A percentile compares a stretch with the other conserved stretches of the same genome.
phyloP scores from a whole-genome alignment of 37 sponge, comb jelly and placozoan species.

The Chondrilla cf. caribensis region DNA sequence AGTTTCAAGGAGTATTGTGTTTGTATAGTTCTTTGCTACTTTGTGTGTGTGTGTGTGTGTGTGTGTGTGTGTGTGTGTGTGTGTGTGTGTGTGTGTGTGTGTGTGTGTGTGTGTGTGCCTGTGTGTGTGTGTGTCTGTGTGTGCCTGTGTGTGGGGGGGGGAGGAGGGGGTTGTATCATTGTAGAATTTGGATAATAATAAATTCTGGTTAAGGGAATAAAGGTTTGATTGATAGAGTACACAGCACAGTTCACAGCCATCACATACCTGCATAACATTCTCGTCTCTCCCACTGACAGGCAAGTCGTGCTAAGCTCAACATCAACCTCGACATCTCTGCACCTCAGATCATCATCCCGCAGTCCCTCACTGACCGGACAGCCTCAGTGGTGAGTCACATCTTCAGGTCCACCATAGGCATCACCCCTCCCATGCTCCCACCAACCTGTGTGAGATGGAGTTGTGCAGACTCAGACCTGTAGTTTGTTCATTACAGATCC shows the following conservation, averaged over 20 bases:
- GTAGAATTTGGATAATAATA: too few relatives aligned
- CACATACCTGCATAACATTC: too few relatives aligned
- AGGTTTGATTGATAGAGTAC: too few relatives aligned
- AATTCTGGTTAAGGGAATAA: too few relatives aligned
- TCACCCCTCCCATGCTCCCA: too few relatives aligned
- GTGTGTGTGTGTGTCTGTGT: neutral
- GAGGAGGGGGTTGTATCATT: too few relatives aligned
- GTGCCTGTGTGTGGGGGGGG: too few relatives aligned
- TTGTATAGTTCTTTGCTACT: neutral
- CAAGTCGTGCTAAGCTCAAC: slow-evolving; percentile 32
- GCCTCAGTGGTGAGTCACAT: slow-evolving; percentile 58
- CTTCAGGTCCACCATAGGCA: neutral
- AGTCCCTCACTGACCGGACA: slow-evolving; percentile 40
- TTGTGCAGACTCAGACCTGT: too few relatives aligned
- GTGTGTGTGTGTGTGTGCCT: neutral
- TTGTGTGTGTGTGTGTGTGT: slow-evolving; percentile 5
- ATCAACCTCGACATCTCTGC: slow-evolving; percentile 76
- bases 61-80: slow-evolving; percentile 11
- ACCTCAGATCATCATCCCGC: slow-evolving; percentile 76
- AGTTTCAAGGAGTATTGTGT: too few relatives aligned
- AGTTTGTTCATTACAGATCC: too few relatives aligned
- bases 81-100: neutral
- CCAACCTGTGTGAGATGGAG: too few relatives aligned
- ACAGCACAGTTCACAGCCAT: too few relatives aligned
- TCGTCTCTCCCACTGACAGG: slow-evolving; percentile 19